Conservation (phyloP, 2,113 vertebrate genomes). For the Murina feae region DNA sequence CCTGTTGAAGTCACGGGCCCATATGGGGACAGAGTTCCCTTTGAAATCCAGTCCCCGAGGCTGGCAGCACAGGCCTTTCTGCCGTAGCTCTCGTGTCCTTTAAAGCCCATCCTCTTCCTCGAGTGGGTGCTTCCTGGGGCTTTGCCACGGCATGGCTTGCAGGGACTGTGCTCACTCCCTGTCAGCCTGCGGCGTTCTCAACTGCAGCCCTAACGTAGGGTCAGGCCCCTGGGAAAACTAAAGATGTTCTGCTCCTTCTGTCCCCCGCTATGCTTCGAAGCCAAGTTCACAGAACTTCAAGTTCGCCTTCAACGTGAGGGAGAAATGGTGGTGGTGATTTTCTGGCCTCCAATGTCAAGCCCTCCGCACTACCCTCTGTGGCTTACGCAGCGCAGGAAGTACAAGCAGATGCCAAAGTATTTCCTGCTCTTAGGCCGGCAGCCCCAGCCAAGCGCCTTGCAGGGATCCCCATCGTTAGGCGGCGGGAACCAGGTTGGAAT, state of each 20-base stretch:
- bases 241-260: background rate
- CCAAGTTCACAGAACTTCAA: background rate
- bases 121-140: accelerated
- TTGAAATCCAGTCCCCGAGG: background rate
- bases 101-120: background rate
- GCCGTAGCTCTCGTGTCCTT: background rate
- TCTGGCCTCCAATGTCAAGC: background rate
- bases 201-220: background rate
- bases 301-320: background rate
- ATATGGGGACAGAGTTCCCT: accelerated
- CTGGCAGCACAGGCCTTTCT: background rate
- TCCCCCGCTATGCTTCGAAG: accelerated
- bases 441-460: background rate
- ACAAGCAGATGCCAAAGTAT: background rate
- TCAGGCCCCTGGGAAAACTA: background rate
- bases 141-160: accelerated
- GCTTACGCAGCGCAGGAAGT: background rate
- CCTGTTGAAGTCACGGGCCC: background rate
- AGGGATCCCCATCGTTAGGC: background rate
- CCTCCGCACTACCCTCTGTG: accelerated
- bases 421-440: background rate
- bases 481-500: background rate
- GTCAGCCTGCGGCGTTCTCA: background rate
- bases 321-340: background rate
- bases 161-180: background rate